phyloP scores from a whole-genome alignment of 2,888 invertebrate species.

The Punctoribates punctum region DNA sequence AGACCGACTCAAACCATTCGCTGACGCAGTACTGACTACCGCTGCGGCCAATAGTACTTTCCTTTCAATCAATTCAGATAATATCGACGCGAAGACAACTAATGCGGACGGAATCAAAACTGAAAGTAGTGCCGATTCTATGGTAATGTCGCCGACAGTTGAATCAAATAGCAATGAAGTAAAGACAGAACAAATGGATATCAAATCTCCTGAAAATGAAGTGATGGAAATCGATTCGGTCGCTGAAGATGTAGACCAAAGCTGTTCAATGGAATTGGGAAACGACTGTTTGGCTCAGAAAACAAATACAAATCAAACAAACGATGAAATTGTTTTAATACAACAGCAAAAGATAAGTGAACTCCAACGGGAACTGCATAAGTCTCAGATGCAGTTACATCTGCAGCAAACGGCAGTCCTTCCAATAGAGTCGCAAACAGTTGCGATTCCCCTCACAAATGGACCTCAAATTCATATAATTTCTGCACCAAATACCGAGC shows the following conservation, averaged over 20 bases:
- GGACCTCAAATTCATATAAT: constrained; percentile 47
- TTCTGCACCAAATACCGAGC: constrained; percentile 43
- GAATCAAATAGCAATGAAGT: constrained; percentile 12
- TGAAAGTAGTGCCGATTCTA: neutral
- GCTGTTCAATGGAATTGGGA: constrained; percentile 22
- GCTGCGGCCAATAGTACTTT: constrained; percentile 27
- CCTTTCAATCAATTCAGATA: neutral
- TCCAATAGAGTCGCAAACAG: constrained; percentile 35
- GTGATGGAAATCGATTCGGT: constrained; percentile 3
- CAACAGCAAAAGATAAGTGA: constrained; percentile 84
- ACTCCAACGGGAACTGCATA: constrained; percentile 72
- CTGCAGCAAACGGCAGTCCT: constrained; percentile 40
- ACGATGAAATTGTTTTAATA: constrained; percentile 45
- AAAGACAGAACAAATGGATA: constrained; percentile 25
- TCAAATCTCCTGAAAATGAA: constrained; percentile 16
- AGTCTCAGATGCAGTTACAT: constrained; percentile 52
- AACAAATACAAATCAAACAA: neutral
- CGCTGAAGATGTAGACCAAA: constrained; percentile 3
- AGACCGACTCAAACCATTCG: constrained; percentile 71
- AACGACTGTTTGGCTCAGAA: neutral
- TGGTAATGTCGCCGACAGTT: neutral
- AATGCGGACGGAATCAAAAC: neutral
- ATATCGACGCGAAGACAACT: neutral
- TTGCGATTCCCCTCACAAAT: constrained; percentile 36
- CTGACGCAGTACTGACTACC: constrained; percentile 50